phyloP scores from a whole-genome alignment of 2,797 vertebrate genomes.

The Otus scops region DNA sequence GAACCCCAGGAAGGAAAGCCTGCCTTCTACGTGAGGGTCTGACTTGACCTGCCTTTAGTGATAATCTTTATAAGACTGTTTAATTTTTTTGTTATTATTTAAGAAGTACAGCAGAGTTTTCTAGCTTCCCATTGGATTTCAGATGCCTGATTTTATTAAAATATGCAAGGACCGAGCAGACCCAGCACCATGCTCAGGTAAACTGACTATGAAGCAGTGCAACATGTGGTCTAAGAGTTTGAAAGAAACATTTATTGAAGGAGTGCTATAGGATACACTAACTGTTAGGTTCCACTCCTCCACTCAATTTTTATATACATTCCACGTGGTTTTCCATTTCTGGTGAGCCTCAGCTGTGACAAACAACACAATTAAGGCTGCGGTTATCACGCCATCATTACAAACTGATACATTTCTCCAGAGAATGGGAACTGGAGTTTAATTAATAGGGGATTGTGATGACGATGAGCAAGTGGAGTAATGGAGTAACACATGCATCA shows the following conservation, averaged over 20 bases:
- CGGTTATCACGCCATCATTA: background rate
- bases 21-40: background rate
- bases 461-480: background rate
- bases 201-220: background rate
- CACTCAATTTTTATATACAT: background rate
- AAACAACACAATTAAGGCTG: background rate
- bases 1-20: background rate
- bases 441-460: background rate
- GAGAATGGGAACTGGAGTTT: background rate
- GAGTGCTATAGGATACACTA: background rate
- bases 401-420: background rate
- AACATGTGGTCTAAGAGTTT: accelerated
- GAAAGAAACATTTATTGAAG: background rate
- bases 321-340: background rate
- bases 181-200: background rate
- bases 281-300: background rate
- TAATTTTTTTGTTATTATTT: background rate
- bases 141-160: background rate
- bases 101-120: background rate
- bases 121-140: background rate
- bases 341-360: background rate
- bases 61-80: background rate
- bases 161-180: background rate
- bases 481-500: background rate
- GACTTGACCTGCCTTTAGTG: background rate